These are phyloP conservation scores for Clistopyga incitator DNA, from an alignment of 2,888 invertebrate genomes.

Conservation along the genomic window DNA sequence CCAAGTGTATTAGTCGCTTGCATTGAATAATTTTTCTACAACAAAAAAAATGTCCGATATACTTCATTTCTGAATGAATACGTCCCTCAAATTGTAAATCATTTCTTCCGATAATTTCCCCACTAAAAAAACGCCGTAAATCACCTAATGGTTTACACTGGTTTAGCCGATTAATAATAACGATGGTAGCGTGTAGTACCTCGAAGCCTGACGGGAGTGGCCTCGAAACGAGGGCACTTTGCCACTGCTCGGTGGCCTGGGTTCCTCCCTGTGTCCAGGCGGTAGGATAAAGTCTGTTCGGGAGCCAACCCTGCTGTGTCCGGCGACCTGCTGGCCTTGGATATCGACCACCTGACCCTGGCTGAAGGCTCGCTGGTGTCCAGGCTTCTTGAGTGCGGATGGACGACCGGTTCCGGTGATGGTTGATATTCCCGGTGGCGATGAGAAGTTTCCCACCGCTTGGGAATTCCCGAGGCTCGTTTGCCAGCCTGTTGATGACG, in stretches of 20 bases:
- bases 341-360: slow-evolving; percentile 93
- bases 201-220: slow-evolving; percentile 94
- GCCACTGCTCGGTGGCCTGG: slow-evolving; percentile 83
- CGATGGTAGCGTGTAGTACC: slow-evolving; percentile 80
- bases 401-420: slow-evolving; percentile 86
- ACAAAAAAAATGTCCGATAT: no score
- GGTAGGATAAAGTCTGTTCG: slow-evolving; percentile 96
- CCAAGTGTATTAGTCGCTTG: no score
- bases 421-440: slow-evolving; percentile 71
- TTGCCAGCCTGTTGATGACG: slow-evolving; percentile 82
- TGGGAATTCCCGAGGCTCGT: slow-evolving; percentile 61
- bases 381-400: slow-evolving; percentile 89
- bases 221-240: slow-evolving; percentile 86
- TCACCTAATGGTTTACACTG: no score
- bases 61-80: no score
- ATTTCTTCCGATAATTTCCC: no score
- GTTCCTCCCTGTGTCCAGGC: slow-evolving; percentile 92
- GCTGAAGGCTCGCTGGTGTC: slow-evolving; percentile 94
- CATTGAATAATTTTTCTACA: no score
- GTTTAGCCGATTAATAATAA: no score
- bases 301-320: slow-evolving; percentile 93
- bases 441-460: slow-evolving; percentile 41
- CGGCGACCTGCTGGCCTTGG: slow-evolving; percentile 80
- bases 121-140: no score
- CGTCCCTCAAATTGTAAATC: no score